Conservation (phyloP, 2,797 vertebrate species). For the Sylvia borin region DNA sequence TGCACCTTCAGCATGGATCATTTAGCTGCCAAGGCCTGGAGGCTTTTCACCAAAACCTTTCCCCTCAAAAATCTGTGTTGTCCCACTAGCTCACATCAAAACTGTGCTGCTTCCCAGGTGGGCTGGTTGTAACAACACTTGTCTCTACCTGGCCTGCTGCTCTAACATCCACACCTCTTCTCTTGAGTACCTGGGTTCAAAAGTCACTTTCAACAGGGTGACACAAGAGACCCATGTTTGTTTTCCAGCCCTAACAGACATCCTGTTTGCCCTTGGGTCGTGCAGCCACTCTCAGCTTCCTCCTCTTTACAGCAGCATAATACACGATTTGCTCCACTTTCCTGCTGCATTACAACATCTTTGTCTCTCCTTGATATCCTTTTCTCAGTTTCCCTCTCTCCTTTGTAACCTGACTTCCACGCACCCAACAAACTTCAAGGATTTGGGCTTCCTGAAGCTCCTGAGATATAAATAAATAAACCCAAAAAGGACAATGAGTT, state of each 20-base stretch:
- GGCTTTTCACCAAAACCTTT: neutral
- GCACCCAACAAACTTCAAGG: neutral
- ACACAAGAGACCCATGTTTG: neutral
- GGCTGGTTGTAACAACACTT: neutral
- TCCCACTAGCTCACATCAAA: neutral
- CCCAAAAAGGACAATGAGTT: neutral
- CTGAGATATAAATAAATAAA: neutral
- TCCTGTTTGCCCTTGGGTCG: conserved; percentile 42
- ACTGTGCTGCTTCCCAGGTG: neutral
- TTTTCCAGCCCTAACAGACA: conserved; percentile 37
- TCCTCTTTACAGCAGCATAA: neutral
- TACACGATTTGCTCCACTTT: neutral
- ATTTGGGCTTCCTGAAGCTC: neutral
- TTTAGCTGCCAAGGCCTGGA: neutral
- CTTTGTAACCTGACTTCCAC: neutral
- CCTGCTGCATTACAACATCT: neutral
- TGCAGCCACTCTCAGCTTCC: neutral
- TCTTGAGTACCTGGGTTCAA: neutral
- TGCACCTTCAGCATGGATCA: neutral
- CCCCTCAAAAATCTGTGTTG: neutral
- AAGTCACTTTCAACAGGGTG: neutral
- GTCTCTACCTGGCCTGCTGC: neutral
- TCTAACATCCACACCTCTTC: neutral
- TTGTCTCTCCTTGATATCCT: neutral
- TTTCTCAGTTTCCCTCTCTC: neutral